Evolutionary conservation across 2,797 vertebrate species (phyloP).

Genomic region (Emys orbicularis): DNA sequence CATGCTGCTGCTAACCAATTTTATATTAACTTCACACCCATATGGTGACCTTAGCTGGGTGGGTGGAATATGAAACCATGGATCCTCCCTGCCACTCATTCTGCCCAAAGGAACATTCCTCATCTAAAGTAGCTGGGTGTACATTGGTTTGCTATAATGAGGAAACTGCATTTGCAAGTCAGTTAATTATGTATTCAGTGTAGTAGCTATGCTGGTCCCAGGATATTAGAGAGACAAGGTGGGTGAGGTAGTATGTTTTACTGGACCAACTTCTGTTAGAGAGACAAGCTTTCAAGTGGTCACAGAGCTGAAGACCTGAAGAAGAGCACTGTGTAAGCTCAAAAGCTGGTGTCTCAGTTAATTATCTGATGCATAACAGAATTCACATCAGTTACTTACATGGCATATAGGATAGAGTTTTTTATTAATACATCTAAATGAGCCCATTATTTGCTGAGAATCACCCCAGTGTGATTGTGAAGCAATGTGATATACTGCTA

Average conservation of each 20-base stretch:
- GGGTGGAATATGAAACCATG: background rate
- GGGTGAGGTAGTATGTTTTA: background rate
- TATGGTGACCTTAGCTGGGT: background rate
- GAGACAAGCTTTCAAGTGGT: background rate
- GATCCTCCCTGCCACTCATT: conserved; percentile 1
- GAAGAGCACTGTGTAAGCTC: background rate
- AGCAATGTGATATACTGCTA: background rate
- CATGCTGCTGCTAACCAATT: conserved; percentile 9
- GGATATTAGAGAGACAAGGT: background rate
- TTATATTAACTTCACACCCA: conserved; percentile 9
- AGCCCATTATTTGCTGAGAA: background rate
- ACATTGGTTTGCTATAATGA: background rate
- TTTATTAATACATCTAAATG: background rate
- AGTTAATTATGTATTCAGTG: background rate
- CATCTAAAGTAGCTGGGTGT: background rate
- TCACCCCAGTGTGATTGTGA: background rate
- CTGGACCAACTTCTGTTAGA: background rate
- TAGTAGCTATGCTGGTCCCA: background rate
- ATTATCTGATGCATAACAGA: background rate
- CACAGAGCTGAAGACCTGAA: background rate
- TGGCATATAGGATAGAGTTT: background rate
- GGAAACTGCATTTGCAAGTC: background rate
- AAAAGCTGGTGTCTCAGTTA: background rate
- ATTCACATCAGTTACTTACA: background rate
- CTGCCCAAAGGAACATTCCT: background rate